Base-by-base conservation (phyloP, 1,140 invertebrate genomes). In the Aphelinus atriplicis region DNA sequence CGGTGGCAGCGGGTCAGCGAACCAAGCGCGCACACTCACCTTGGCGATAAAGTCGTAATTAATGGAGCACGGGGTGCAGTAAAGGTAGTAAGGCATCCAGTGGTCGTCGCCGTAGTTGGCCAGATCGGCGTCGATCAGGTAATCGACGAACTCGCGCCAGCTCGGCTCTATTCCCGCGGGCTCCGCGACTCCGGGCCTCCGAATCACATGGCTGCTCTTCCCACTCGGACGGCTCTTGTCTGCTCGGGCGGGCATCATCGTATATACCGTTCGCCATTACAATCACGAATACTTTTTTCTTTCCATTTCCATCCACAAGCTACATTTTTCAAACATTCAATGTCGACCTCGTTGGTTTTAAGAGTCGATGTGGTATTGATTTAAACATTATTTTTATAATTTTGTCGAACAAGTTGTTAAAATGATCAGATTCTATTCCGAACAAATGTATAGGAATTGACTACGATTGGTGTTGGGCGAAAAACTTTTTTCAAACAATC, bases 61-160 rank as follows among this genome's bases (percentile, higher is more conserved):
- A 3, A 89, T 67, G 7, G 79, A 70, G 65, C 88, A 89, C 3
- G 88, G 87, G 0, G 85, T 82, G 71, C 89, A 89, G 72, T 84
- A 84, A 3, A 87, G 74, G 77, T 86, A 86, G 77, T 88, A 87
- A 0, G 89, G 89, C 75, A 83, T 84, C 89, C 88, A 90, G 73
- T 89, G 89, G 78, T 90, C 88, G 73, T 90, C 91, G 60, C 79
- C 80, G 63, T 87, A 86, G 61, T 61, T 84, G 0, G 79, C 80
- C 7, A 88, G 73, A 74, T 88, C 84, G 3, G 81, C 83, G n/a
- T 86, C 48, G 51, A 84, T 83, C 47, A 85, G 46, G 53, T 85
- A 85, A 57, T 81, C 78, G 2, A 92, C 88, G 81, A 92, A 93
- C 81, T 93, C 92, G 5, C 81, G 73, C 80, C 92, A 93, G 0